These are phyloP conservation scores for Lobophora halterata DNA, from an alignment of 2,888 invertebrate genomes.

Conservation along the genomic window DNA sequence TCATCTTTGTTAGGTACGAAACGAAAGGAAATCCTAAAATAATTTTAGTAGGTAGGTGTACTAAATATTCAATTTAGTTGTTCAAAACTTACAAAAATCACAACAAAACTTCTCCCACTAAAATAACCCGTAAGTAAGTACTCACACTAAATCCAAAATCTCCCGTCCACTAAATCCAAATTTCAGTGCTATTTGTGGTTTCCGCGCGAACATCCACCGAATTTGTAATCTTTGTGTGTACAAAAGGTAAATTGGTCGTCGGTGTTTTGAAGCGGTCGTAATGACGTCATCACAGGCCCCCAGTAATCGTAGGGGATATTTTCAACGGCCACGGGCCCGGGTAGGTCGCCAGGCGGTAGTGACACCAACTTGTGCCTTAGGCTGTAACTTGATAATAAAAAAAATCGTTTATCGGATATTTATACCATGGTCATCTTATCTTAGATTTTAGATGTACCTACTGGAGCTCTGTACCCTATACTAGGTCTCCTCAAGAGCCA, in stretches of 20 bases:
- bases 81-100: too few relatives aligned
- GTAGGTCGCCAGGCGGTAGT: slow-evolving; percentile 30
- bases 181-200: slow-evolving; percentile 21
- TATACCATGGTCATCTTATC: too few relatives aligned
- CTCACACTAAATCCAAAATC: slow-evolving; percentile 6
- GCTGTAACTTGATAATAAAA: not conserved
- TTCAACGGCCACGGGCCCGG: slow-evolving; percentile 31
- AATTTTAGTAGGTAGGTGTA: too few relatives aligned
- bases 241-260: slow-evolving; percentile 61
- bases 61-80: too few relatives aligned
- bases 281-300: slow-evolving; percentile 64
- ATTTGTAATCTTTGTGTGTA: slow-evolving; percentile 63
- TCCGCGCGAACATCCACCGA: slow-evolving; percentile 34
- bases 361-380: slow-evolving; percentile 3
- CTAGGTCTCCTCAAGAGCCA: too few relatives aligned
- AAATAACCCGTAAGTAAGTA: not conserved
- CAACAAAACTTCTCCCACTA: too few relatives aligned
- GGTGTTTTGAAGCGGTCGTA: slow-evolving; percentile 57
- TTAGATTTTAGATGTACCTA: too few relatives aligned
- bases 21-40: too few relatives aligned
- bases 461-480: too few relatives aligned
- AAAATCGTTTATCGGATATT: not conserved
- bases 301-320: slow-evolving; percentile 55
- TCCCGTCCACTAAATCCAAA: slow-evolving; percentile 14
- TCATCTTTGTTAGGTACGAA: too few relatives aligned